Evolutionary conservation across 2,113 vertebrate species (phyloP).

Genomic region (Malurus cyaneus): DNA sequence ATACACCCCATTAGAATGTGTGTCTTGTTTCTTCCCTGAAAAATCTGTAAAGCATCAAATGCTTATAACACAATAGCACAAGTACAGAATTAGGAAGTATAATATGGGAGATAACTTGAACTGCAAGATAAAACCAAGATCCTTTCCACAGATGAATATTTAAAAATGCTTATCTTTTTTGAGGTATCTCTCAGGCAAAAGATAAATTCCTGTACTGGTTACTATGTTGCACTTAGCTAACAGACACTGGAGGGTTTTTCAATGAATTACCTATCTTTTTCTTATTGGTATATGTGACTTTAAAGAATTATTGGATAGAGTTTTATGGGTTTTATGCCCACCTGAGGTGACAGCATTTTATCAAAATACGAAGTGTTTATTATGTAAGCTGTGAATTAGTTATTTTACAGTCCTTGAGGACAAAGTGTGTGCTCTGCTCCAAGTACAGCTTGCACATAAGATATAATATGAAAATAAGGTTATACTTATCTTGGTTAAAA

Average conservation of each 20-base stretch:
- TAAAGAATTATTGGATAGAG: not conserved
- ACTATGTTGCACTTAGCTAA: not conserved
- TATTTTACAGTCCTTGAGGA: not conserved
- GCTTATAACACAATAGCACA: not conserved
- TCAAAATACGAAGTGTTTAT: not conserved
- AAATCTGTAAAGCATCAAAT: not conserved
- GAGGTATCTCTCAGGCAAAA: not conserved
- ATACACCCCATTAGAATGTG: accelerated
- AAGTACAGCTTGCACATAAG: not conserved
- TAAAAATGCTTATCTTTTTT: not conserved
- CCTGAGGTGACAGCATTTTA: not conserved
- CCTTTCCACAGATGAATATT: not conserved
- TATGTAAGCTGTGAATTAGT: not conserved
- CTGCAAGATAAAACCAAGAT: not conserved
- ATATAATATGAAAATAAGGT: not conserved
- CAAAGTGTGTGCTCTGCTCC: not conserved
- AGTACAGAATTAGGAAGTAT: not conserved
- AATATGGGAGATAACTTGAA: not conserved
- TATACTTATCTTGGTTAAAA: not conserved
- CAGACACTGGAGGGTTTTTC: accelerated
- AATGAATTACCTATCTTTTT: not conserved
- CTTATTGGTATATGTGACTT: not conserved
- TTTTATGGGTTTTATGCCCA: not conserved
- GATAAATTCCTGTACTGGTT: not conserved
- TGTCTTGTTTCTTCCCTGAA: not conserved